phyloP scores from a whole-genome alignment of 2,888 invertebrate species.

The Zygaena filipendulae region DNA sequence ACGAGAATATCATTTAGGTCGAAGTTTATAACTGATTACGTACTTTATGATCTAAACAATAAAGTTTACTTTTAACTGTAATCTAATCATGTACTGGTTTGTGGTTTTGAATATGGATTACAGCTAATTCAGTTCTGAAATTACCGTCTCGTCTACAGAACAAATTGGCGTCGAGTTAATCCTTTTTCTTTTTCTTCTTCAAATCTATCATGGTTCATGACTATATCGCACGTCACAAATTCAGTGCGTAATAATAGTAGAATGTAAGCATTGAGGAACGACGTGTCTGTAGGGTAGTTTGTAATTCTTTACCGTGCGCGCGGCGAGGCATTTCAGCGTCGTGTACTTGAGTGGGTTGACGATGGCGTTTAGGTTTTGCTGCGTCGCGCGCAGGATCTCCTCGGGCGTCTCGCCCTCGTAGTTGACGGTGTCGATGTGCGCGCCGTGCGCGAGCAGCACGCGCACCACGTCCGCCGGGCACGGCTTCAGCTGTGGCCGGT shows the following conservation, averaged over 20 bases:
- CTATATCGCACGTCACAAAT: no score
- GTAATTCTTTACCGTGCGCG: constrained; percentile 80
- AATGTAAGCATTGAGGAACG: constrained; percentile 64
- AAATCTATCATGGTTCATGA: no score
- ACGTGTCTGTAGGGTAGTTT: constrained; percentile 71
- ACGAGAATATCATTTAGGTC: no score
- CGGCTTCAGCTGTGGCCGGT: constrained; percentile 65
- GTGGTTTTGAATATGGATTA: no score
- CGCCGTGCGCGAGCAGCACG: constrained; percentile 81
- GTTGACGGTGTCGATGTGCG: constrained; percentile 87
- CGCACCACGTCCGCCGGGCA: constrained; percentile 78
- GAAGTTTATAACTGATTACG: no score
- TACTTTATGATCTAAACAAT: no score
- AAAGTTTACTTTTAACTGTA: no score
- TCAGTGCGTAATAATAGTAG: constrained; percentile 57
- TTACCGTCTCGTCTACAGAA: no score
- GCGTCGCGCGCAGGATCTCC: constrained; percentile 67
- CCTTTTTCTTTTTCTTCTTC: no score
- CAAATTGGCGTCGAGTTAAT: no score
- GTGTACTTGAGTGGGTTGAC: constrained; percentile 83
- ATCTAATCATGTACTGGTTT: no score
- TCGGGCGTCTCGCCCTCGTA: constrained; percentile 80
- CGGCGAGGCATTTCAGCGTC: constrained; percentile 87
- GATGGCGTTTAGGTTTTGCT: constrained; percentile 72
- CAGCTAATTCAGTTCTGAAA: no score